These are phyloP conservation scores for Oxyruncus cristatus DNA, from an alignment of 2,113 vertebrate species.

Conservation along the genomic window DNA sequence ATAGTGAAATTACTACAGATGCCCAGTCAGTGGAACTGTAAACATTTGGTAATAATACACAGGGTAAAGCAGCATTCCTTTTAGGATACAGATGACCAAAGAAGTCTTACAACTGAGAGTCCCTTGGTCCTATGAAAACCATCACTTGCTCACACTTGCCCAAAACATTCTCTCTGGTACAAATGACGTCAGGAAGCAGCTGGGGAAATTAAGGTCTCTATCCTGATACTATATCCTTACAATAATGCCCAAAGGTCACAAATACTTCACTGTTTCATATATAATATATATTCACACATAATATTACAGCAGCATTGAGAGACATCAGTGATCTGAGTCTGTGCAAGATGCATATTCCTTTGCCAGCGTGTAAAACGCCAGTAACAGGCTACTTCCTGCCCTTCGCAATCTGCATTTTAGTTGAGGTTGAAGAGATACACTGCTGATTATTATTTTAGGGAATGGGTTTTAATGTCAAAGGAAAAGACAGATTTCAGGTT, in stretches of 20 bases:
- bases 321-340: background rate
- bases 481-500: background rate
- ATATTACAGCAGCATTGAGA: background rate
- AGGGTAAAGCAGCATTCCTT: background rate
- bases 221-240: background rate
- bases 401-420: background rate
- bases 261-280: background rate
- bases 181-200: background rate
- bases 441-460: background rate
- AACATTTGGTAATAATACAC: background rate
- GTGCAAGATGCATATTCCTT: background rate
- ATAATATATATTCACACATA: background rate
- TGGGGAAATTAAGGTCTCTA: background rate
- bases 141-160: background rate
- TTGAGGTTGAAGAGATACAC: background rate
- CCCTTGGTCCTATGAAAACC: background rate
- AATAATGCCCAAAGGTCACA: background rate
- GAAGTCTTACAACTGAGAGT: background rate
- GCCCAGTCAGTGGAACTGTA: background rate
- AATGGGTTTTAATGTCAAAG: background rate
- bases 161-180: background rate
- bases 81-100: background rate
- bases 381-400: background rate
- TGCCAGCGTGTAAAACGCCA: background rate
- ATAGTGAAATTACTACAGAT: background rate